Conservation (phyloP, 2,113 vertebrate genomes). For the Sterrhoptilus dennistouni region DNA sequence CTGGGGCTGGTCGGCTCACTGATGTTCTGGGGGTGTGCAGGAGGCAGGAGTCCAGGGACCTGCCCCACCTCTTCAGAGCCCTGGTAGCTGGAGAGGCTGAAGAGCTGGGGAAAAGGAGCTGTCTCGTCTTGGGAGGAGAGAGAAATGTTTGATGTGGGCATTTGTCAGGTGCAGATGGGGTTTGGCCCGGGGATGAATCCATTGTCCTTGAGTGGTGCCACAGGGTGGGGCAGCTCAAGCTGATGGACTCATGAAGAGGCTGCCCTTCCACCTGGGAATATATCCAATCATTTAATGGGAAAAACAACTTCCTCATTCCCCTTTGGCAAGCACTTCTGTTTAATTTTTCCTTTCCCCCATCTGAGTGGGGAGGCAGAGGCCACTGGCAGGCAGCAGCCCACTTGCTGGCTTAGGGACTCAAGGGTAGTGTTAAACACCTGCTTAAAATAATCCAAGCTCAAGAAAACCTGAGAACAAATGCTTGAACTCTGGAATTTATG, state of each 20-base stretch:
- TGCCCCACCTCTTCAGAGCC: background rate
- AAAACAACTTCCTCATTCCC: background rate
- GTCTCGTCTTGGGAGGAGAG: background rate
- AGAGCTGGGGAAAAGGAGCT: background rate
- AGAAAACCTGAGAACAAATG: background rate
- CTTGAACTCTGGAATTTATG: background rate
- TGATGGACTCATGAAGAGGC: accelerated
- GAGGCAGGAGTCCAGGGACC: background rate
- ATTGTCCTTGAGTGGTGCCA: background rate
- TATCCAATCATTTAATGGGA: background rate
- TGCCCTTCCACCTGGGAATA: background rate
- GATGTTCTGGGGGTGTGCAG: background rate
- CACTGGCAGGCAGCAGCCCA: accelerated
- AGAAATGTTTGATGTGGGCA: accelerated
- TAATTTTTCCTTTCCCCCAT: background rate
- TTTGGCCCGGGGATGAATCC: background rate
- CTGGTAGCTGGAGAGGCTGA: background rate
- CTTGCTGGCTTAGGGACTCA: background rate
- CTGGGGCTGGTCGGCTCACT: background rate
- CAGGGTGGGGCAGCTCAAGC: background rate
- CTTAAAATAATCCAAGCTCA: background rate
- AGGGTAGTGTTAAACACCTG: background rate
- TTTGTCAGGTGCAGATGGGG: background rate
- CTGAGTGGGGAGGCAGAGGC: background rate
- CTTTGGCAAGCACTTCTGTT: background rate